These are phyloP conservation scores for Melanotaenia boesemani DNA, from an alignment of 2,797 vertebrate species.

Conservation along the genomic window DNA sequence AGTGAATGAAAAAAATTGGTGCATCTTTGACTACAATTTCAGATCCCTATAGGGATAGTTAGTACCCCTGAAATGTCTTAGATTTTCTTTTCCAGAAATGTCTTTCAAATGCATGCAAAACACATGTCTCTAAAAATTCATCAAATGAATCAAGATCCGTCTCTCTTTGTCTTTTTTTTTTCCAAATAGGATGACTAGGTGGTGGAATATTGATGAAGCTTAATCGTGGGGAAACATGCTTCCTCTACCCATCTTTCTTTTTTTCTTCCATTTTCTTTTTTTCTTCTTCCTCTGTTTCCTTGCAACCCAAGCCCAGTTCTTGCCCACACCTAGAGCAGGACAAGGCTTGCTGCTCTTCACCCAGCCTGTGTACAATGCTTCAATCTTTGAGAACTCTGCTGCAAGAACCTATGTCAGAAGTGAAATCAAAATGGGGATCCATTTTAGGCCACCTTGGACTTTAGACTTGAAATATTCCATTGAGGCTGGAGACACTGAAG, in stretches of 20 bases:
- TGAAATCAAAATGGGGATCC: conserved; percentile 92
- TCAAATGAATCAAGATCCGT: conserved; percentile 57
- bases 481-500: conserved; percentile 90
- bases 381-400: conserved; percentile 94
- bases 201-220: conserved; percentile 91
- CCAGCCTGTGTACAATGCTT: conserved; percentile 89
- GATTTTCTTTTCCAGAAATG: conserved; percentile 37
- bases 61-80: conserved; percentile 44
- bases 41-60: conserved; percentile 44
- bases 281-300: conserved; percentile 73
- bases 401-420: conserved; percentile 90
- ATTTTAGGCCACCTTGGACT: conserved; percentile 79
- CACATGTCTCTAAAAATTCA: conserved; percentile 17
- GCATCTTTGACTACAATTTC: conserved; percentile 46
- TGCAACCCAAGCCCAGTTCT: conserved; percentile 63
- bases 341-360: conserved; percentile 88
- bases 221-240: conserved; percentile 85
- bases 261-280: conserved; percentile 78
- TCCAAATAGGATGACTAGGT: conserved; percentile 84
- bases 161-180: conserved; percentile 60
- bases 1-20: conserved; percentile 44
- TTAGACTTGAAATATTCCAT: conserved; percentile 92
- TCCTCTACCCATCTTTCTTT: conserved; percentile 73
- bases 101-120: conserved; percentile 34
- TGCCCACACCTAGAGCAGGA: conserved; percentile 59